Evolutionary conservation across 2,797 vertebrate genomes (phyloP), one percentile per base, ranked within the genome.

Genomic region (Carduelis carduelis): DNA sequence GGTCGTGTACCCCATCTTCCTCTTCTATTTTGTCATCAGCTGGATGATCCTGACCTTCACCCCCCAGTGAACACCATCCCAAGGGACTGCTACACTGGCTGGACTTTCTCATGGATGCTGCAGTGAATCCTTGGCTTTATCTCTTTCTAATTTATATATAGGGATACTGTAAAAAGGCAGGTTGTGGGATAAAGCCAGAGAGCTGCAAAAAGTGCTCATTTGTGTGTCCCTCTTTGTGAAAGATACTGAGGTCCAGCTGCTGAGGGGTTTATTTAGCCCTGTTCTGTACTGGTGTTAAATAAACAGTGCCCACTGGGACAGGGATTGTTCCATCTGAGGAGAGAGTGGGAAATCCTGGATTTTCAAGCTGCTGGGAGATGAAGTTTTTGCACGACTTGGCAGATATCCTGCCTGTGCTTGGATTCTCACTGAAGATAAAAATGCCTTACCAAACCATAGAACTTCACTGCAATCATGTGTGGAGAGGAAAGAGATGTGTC

Each of bases 21-120:
- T 99, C 64, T 99, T 99, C 98, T 99, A 99, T 97, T 99, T 99
- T 3, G 99, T 99, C 57, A 99, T 99, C 91, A 99, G 99, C 69
- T 99, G 99, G 99, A 99, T 99, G 98, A 98, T 99, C 90, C 98
- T 99, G 93, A 99, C 99, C 56, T 99, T 99, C 82, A 98, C 98
- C 4, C 98, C 98, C 47, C 96, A 98, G 94, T 95, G 95, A 97
- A 46, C 56, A 26, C 28, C 15, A 8, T 12, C 56, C 16, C 35
- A 21, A 80, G 79, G 84, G 92, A 91, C 93, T 93, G n/a, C 78
- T 69, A 46, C 50, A 71, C 0, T 9, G 91, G 90, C 92, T 75
- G 85, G 43, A 95, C 93, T 43, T 76, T 39, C 71, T 53, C 61
- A 50, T 32, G 79, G 57, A 56, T 1, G 0, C 71, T 83, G 90